These are phyloP conservation scores for Halisarca cf. caerulea DNA, from an alignment of 37 sponge, comb jelly and placozoan genomes.

Conservation along the genomic window DNA sequence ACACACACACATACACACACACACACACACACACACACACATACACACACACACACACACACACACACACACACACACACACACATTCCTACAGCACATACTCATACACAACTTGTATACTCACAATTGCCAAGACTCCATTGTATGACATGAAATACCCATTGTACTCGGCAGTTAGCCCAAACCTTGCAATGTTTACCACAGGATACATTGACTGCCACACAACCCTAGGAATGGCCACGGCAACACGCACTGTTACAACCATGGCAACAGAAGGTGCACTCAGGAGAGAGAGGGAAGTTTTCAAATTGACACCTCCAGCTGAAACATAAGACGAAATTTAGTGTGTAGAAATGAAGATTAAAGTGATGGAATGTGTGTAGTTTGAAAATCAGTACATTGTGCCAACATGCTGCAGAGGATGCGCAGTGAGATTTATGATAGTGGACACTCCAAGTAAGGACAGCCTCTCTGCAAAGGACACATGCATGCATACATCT, in stretches of 20 bases:
- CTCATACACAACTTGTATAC: conserved; percentile 6
- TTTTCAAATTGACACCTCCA: conserved; percentile 46
- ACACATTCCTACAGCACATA: neutral
- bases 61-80: neutral
- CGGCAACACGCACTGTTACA: conserved; percentile 50
- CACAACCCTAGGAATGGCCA: conserved; percentile 72
- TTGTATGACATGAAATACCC: conserved; percentile 66
- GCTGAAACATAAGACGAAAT: neutral
- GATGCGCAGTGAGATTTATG: too few species aligned
- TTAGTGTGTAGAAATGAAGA: too few species aligned
- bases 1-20: too few species aligned
- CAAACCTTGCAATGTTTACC: conserved; percentile 69
- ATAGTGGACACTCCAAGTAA: too few species aligned
- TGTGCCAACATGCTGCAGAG: too few species aligned
- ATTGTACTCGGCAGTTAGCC: conserved; percentile 63
- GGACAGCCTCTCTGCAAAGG: too few species aligned
- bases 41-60: neutral
- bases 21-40: neutral
- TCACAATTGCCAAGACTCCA: conserved; percentile 72
- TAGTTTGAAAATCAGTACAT: too few species aligned
- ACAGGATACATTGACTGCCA: conserved; percentile 79
- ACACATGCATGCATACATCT: too few species aligned
- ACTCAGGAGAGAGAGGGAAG: conserved; percentile 43
- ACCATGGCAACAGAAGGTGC: conserved; percentile 59
- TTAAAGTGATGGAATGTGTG: too few species aligned